These are phyloP conservation scores for Apodemia mormo DNA, from an alignment of 2,888 invertebrate genomes.

Conservation along the genomic window DNA sequence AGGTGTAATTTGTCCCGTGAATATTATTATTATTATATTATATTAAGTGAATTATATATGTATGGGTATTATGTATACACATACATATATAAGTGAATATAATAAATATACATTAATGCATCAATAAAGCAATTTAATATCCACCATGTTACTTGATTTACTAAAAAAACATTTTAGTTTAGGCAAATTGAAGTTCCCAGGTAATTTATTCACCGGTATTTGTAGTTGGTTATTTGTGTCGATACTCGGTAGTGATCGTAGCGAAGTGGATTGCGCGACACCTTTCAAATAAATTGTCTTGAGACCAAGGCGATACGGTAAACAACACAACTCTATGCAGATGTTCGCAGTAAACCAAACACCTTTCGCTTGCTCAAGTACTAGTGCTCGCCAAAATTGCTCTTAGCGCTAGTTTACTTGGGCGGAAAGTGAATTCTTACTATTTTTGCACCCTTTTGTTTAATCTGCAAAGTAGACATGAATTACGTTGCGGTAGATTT, in stretches of 20 bases:
- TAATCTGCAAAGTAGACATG: conserved; percentile 58
- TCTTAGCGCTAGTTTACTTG: conserved; percentile 52
- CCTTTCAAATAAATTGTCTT: conserved; percentile 81
- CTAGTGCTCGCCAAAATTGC: conserved; percentile 59
- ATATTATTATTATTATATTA: too few species aligned
- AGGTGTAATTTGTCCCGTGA: too few species aligned
- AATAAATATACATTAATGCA: too few species aligned
- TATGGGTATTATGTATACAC: too few species aligned
- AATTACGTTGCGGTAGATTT: conserved; percentile 45
- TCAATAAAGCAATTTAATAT: too few species aligned
- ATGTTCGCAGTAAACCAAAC: conserved; percentile 65
- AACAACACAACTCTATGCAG: conserved; percentile 76
- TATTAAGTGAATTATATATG: too few species aligned
- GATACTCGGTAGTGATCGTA: conserved; percentile 48
- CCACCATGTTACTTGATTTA: not conserved
- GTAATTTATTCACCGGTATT: conserved; percentile 69
- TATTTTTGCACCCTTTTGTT: conserved; percentile 55
- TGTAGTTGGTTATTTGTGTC: conserved; percentile 60
- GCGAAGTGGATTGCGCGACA: conserved; percentile 76
- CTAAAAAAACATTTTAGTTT: not conserved
- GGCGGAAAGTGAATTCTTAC: conserved; percentile 52
- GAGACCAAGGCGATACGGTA: conserved; percentile 69
- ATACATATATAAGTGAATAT: too few species aligned
- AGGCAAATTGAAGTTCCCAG: conserved; percentile 56
- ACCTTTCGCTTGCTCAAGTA: conserved; percentile 62